These are phyloP conservation scores for Drosophila suboccidentalis DNA, from an alignment of 2,888 invertebrate genomes.

Conservation along the genomic window DNA sequence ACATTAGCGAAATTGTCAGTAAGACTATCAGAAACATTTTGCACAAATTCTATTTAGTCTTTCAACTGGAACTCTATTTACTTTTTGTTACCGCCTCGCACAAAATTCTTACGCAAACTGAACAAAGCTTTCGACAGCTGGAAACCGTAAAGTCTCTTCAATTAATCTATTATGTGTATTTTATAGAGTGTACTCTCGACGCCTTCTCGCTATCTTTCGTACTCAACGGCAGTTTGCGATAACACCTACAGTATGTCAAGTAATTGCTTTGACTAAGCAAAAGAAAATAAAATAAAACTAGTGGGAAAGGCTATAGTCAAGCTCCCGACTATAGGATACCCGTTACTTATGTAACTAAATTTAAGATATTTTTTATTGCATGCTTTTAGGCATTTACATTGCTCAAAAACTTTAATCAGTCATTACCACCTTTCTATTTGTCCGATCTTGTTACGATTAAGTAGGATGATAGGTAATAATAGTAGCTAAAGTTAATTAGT, in stretches of 20 bases:
- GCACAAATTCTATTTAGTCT: not conserved
- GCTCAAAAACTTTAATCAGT: no score
- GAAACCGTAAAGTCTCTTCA: not conserved
- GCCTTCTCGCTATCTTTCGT: not conserved
- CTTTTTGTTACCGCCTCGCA: not conserved
- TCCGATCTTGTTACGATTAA: no score
- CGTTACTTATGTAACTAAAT: no score
- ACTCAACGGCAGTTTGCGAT: slow-evolving; percentile 7
- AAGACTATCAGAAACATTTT: slow-evolving; percentile 64
- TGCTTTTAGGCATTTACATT: no score
- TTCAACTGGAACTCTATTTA: not conserved
- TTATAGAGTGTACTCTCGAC: not conserved
- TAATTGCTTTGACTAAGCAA: not conserved
- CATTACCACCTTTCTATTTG: no score
- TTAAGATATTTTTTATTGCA: no score
- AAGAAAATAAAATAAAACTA: no score
- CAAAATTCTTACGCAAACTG: slow-evolving; percentile 17
- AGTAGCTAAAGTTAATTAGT: no score
- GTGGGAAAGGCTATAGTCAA: no score
- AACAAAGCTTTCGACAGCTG: slow-evolving; percentile 4
- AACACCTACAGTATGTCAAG: not conserved
- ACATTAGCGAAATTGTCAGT: slow-evolving; percentile 25
- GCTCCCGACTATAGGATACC: no score
- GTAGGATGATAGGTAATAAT: no score
- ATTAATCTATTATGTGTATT: not conserved